These are phyloP conservation scores for Trogon melanurus DNA, from an alignment of 2,113 vertebrate genomes.

Conservation along the genomic window DNA sequence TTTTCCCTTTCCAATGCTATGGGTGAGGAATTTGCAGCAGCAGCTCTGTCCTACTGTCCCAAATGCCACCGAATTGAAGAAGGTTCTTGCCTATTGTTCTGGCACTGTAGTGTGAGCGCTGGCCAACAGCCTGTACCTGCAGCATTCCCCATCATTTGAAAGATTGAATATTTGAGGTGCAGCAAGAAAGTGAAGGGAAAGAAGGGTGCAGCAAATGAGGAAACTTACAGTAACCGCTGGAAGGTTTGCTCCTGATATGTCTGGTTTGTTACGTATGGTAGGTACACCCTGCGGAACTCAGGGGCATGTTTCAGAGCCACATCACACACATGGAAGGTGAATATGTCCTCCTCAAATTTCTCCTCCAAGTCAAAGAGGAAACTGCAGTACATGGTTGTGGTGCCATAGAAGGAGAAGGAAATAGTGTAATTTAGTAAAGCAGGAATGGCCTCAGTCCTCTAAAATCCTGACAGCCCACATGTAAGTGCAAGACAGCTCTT, in stretches of 20 bases:
- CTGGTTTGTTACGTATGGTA: constrained; percentile 97
- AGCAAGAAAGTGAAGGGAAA: not conserved
- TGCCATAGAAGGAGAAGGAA: not conserved
- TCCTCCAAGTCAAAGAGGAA: constrained; percentile 94
- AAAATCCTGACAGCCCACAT: not conserved
- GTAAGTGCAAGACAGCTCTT: not conserved
- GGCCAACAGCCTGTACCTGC: not conserved
- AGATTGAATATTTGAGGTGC: not conserved
- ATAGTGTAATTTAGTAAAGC: not conserved
- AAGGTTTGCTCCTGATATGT: constrained; percentile 95
- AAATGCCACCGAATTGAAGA: not conserved
- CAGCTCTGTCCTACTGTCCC: not conserved
- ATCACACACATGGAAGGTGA: constrained; percentile 90
- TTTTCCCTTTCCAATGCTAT: not conserved
- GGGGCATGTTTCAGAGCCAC: constrained; percentile 88
- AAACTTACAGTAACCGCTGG: constrained; percentile 88
- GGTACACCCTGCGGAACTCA: constrained; percentile 87
- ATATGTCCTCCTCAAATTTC: constrained; percentile 86
- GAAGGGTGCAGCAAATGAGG: not conserved
- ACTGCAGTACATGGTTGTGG: constrained; percentile 57
- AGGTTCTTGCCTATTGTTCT: not conserved
- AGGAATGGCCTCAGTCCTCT: not conserved
- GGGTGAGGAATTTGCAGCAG: not conserved
- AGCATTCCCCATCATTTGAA: not conserved
- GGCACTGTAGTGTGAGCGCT: rapidly evolving